Base-by-base conservation (phyloP, 2,113 vertebrate genomes). In the Antechinus stuartii region DNA sequence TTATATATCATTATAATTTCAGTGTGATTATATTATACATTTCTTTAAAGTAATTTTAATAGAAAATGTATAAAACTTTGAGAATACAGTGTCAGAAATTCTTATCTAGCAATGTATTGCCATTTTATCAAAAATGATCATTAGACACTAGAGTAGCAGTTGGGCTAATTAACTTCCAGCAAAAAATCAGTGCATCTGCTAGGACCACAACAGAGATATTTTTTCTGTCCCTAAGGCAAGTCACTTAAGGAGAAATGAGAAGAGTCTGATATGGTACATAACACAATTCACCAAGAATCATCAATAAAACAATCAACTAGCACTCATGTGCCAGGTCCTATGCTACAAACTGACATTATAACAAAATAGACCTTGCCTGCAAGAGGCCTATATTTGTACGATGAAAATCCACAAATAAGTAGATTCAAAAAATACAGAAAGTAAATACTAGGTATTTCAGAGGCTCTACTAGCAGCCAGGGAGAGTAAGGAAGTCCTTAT, bases 101-200 rank as follows among this genome's bases (percentile, higher is more conserved):
- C n/a, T 90, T 61, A 55, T 54, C 76, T 89, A 91, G 16, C 35
- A 19, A 95, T 94, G 57, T 93, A 53, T 55, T 91, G 68, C 27
- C 49, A 91, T 84, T 89, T 19, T 35, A 46, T 19, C 30, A n/a
- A 90, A 50, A 94, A 90, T 61, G 35, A 23, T 91, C 76, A 49
- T 89, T 8, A 89, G 76, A 14, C 93, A 89, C 30, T 89, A 76
- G n/a, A 91, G n/a, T 0, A 92, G 76, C 27, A 92, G 56, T 90
- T 25, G 2, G 50, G 55, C 68, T 94, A 93, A 96, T 92, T 84
- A 92, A 93, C 54, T 76, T 11, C 8, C 52, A 30, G 24, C 56
- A 93, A 92, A 91, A 95, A 92, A 90, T 14, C 56, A 93, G 23
- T 22, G 22, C 46, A 94, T 94, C 46, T 91, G 68, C 35, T 16